phyloP scores from a whole-genome alignment of 1,140 invertebrate species.

The Acromyrmex heyeri region DNA sequence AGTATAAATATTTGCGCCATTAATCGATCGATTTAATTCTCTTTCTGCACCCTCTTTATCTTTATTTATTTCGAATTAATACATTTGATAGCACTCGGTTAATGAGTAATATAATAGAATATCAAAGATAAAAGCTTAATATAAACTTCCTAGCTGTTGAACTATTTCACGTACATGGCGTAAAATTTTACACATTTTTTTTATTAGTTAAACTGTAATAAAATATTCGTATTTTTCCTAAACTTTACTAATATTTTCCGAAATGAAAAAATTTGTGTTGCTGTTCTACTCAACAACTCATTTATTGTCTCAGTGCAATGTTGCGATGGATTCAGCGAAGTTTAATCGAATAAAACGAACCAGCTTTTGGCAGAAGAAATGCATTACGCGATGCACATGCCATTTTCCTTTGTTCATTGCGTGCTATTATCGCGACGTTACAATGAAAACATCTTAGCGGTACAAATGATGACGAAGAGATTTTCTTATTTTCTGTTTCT shows the following conservation, averaged over 20 bases:
- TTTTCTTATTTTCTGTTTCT: slow-evolving; percentile 12
- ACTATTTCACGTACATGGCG: neutral
- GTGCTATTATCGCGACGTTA: neutral
- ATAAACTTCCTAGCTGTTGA: neutral
- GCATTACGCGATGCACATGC: slow-evolving; percentile 6
- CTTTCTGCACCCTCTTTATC: neutral
- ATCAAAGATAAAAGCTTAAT: neutral
- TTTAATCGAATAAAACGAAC: slow-evolving; percentile 38
- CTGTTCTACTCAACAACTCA: neutral
- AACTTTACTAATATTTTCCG: neutral
- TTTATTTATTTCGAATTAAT: neutral
- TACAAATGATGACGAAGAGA: slow-evolving; percentile 1
- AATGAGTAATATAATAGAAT: neutral
- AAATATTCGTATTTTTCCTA: slow-evolving; percentile 1
- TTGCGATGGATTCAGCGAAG: neutral
- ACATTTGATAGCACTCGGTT: neutral
- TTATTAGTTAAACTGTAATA: neutral
- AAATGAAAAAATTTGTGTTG: neutral
- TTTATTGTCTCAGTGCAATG: slow-evolving; percentile 17
- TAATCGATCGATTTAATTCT: slow-evolving; percentile 17
- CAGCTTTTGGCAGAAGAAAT: slow-evolving; percentile 19
- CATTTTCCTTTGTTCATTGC: slow-evolving; percentile 29
- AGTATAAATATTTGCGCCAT: slow-evolving; percentile 48
- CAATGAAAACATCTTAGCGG: slow-evolving; percentile 17
- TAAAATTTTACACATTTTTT: neutral